A percentile compares a stretch with the other conserved stretches of the same genome.
phyloP scores from a whole-genome alignment of 2,113 vertebrate genomes.

The Xiphophorus couchianus region DNA sequence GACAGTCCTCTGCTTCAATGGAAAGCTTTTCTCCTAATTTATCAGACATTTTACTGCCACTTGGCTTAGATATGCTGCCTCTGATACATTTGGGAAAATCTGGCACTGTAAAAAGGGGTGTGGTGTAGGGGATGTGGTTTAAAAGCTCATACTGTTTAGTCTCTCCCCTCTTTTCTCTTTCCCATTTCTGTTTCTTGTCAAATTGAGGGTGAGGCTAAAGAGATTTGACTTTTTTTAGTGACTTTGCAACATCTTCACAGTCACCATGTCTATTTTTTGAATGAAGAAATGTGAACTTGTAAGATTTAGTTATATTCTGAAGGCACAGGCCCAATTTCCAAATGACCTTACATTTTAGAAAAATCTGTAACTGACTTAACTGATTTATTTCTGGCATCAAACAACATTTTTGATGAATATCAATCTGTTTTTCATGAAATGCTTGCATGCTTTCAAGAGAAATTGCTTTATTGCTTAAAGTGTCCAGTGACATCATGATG shows the following conservation, averaged over 20 bases:
- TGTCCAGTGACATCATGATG: neutral
- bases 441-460: neutral
- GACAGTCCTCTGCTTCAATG: conserved; percentile 27
- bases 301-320: neutral
- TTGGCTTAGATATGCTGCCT: conserved; percentile 46
- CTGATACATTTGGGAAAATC: conserved; percentile 66
- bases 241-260: conserved; percentile 41
- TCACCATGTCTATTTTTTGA: conserved; percentile 15
- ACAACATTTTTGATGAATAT: neutral
- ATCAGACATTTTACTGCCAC: conserved; percentile 60
- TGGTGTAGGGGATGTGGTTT: conserved; percentile 67
- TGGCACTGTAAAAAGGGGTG: conserved; percentile 70
- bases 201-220: conserved; percentile 22
- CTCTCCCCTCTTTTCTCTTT: conserved; percentile 37
- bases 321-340: neutral
- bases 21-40: conserved; percentile 44
- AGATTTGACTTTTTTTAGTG: conserved; percentile 18
- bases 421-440: neutral
- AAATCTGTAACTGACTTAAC: neutral
- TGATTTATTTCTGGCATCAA: neutral
- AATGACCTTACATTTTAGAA: neutral
- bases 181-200: conserved; percentile 42
- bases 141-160: conserved; percentile 60
- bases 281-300: neutral
- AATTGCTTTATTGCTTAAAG: neutral